Percentiles rank a stretch among this genome's conserved stretches.
phyloP scores from a whole-genome alignment of 1,140 invertebrate species.

The Mercenaria mercenaria region DNA sequence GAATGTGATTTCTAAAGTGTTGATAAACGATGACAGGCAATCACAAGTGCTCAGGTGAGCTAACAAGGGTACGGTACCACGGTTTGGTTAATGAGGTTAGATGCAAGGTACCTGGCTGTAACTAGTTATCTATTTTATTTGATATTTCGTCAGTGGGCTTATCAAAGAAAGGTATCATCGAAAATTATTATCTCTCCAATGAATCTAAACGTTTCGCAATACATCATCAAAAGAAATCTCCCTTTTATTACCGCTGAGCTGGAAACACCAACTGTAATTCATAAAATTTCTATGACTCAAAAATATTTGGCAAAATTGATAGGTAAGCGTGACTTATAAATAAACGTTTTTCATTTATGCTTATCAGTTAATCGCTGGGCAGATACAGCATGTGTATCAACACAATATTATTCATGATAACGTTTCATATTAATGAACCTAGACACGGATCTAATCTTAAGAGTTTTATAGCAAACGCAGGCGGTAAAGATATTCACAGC shows the following conservation, averaged over 20 bases:
- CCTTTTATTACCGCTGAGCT: neutral
- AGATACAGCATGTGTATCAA: constrained; percentile 41
- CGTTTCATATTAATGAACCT: constrained; percentile 25
- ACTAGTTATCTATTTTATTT: neutral
- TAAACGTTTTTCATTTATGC: neutral
- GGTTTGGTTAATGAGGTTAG: no score
- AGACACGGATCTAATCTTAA: constrained; percentile 24
- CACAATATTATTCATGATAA: constrained; percentile 49
- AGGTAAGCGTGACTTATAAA: constrained; percentile 42
- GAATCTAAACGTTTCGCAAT: neutral
- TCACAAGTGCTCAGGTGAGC: no score
- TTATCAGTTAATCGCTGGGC: constrained; percentile 26
- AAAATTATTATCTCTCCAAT: neutral
- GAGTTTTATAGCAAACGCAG: constrained; percentile 15
- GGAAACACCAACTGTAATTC: constrained; percentile 7
- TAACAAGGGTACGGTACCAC: no score
- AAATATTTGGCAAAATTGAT: neutral
- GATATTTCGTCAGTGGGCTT: neutral
- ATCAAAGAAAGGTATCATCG: neutral
- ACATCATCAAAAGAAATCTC: neutral
- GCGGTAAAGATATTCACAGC: neutral
- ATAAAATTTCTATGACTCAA: constrained; percentile 36
- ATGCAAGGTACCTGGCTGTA: neutral
- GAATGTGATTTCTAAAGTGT: no score
- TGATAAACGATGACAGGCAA: no score